Base-by-base conservation (phyloP, 2,888 invertebrate species). In the Fragum whitleyi region DNA sequence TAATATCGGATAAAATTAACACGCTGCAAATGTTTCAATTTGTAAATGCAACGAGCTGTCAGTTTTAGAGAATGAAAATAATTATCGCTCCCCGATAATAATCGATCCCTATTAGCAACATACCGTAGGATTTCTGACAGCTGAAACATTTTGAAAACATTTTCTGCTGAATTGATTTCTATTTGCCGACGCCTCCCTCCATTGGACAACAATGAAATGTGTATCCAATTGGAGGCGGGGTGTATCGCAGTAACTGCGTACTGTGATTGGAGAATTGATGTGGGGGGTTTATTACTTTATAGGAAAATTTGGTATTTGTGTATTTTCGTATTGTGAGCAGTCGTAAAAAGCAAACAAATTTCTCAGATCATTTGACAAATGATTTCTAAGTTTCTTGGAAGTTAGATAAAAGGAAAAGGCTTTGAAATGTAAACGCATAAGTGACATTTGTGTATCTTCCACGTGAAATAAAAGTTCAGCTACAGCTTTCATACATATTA, bases 21-120 rank as follows among this genome's bases (percentile, higher is more conserved):
- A 78, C 72, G 42, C 51, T 75, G 73, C 83, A 80, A 83, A 83
- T 83, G 83, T 78, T 77, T 72, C 77, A 78, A 80, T 80, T 80
- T 83, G 80, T 75, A 73, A 26, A n/a, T 69, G 53, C 51, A 53
- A 32, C 69, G 53, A 69, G 69, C 69, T 53, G 51, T 51, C 53
- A 70, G 55, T 32, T 53, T 55, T 70, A 65, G 61, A 80, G 78
- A 81, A 84, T 81, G 81, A 79, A 85, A 81, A 81, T 85, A 81
- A 85, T 85, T 85, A 85, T 76, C 81, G 57, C 69, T 47, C 67
- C 69, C 74, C 51, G 85, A 81, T 85, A 81, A 75, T 74, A 61
- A 85, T 85, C 81, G 77, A 78, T 65, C 78, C 65, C 65, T 65
- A 42, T 65, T 65, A 65, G 65, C 65, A 65, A 42, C 65, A 65